These are phyloP conservation scores for Luehdorfia chinensis DNA, from an alignment of 1,140 invertebrate species.

Conservation along the genomic window DNA sequence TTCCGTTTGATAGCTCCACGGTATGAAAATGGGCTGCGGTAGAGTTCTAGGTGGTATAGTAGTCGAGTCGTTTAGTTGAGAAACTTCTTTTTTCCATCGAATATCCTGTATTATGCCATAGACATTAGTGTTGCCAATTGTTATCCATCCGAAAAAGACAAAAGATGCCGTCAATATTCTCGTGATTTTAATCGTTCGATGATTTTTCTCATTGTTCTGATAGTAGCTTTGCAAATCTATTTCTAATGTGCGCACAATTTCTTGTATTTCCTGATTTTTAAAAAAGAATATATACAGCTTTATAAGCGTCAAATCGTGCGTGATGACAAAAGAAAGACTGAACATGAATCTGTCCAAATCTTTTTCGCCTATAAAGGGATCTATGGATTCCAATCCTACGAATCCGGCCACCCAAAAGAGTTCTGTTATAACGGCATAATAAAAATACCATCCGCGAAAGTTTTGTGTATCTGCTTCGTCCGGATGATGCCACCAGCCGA, in stretches of 20 bases:
- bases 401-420: constrained; percentile 62
- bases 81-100: constrained; percentile 49
- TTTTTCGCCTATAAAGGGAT: constrained; percentile 65
- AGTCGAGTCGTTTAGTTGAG: constrained; percentile 39
- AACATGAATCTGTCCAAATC: constrained; percentile 68
- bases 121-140: constrained; percentile 57
- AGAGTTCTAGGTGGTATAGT: constrained; percentile 40
- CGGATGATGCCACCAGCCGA: constrained; percentile 70
- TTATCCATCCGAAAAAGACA: constrained; percentile 67
- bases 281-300: constrained; percentile 67
- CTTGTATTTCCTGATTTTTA: constrained; percentile 57
- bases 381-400: constrained; percentile 65
- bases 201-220: constrained; percentile 48
- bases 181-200: constrained; percentile 40
- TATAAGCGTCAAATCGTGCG: constrained; percentile 63
- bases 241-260: constrained; percentile 51
- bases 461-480: constrained; percentile 52
- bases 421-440: constrained; percentile 59
- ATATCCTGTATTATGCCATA: constrained; percentile 62
- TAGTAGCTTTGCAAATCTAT: constrained; percentile 54
- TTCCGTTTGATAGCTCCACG: constrained; percentile 58
- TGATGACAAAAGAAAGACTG: constrained; percentile 66
- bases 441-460: constrained; percentile 55
- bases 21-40: constrained; percentile 65
- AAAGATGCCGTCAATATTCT: constrained; percentile 54